Evolutionary conservation across 2,113 vertebrate species (phyloP), one percentile per base, ranked within the genome.

Genomic region (Lophotis ruficrista): DNA sequence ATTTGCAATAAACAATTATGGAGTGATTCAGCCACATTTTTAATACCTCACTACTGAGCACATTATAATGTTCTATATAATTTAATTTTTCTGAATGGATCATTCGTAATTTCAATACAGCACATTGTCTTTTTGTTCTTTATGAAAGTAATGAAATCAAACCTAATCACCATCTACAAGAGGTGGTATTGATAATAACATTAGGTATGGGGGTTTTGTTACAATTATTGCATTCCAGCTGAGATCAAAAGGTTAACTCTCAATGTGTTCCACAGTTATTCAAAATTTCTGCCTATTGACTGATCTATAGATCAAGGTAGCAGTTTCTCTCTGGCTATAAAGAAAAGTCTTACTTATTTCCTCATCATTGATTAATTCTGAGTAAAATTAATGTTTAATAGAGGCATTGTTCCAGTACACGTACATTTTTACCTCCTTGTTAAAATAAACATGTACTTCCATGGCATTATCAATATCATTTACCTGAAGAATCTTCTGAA

Each of bases 281-380:
- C 88, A 96, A 50, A 96, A 97, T 96, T 97, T 97, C 53, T 94
- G 45, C 47, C 50, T 97, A 96, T 81, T 94, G 91, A 94, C 92
- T 94, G 11, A 94, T 53, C 45, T 64, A 94, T 88, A 94, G 82
- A 94, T 93, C 90, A 91, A 90, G 33, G 64, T 51, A 93, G 28
- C 60, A 94, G 23, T 77, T 97, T 91, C 45, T 96, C 37, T 81
- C 62, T 79, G 48, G 57, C 14, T 96, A 89, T 90, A 97, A 92
- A 86, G 57, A 86, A 91, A 14, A 83, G 33, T 68, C 37, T 41
- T 95, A 37, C 45, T 78, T 92, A 90, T 81, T 95, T 91, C 77
- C 35, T 95, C 51, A 84, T 62, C 79, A 92, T 96, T 94, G 89
- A 97, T 94, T 93, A 96, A 58, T 38, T 16, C 53, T 6, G 0